Conservation (phyloP, 2,113 vertebrate genomes). For the Psittacara wagleri region DNA sequence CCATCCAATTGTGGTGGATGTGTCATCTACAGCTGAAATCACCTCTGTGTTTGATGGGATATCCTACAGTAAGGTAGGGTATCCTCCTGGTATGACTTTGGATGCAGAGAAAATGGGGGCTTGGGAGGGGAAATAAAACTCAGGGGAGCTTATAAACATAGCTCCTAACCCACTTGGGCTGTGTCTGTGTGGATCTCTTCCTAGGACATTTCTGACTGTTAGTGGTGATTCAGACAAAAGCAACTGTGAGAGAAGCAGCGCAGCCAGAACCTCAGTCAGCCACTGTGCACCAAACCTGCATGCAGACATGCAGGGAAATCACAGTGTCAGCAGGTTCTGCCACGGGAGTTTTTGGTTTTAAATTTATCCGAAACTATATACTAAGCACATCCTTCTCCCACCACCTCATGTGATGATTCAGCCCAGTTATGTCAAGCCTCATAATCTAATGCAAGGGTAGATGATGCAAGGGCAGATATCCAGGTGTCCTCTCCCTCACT, state of each 20-base stretch:
- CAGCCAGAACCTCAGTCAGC: not conserved
- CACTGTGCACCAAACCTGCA: not conserved
- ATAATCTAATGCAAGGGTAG: not conserved
- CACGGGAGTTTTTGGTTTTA: not conserved
- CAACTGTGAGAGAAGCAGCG: not conserved
- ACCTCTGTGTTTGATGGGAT: slow-evolving; percentile 97
- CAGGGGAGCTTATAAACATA: not conserved
- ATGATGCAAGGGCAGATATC: not conserved
- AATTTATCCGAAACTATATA: not conserved
- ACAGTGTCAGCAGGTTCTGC: not conserved
- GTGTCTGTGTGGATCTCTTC: not conserved
- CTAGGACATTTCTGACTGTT: not conserved
- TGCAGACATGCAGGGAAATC: not conserved
- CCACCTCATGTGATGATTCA: not conserved
- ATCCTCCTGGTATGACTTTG: not conserved
- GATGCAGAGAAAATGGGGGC: not conserved
- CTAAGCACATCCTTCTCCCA: not conserved
- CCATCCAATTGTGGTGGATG: slow-evolving; percentile 87
- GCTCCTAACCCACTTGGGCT: not conserved
- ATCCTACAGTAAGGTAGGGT: slow-evolving; percentile 93
- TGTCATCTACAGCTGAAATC: slow-evolving; percentile 90
- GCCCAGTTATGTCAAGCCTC: not conserved
- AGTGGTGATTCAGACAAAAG: not conserved
- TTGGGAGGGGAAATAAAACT: not conserved
- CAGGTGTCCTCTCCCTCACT: not conserved